Base-by-base conservation (phyloP, 2,797 vertebrate species). In the Thamnophis elegans region DNA sequence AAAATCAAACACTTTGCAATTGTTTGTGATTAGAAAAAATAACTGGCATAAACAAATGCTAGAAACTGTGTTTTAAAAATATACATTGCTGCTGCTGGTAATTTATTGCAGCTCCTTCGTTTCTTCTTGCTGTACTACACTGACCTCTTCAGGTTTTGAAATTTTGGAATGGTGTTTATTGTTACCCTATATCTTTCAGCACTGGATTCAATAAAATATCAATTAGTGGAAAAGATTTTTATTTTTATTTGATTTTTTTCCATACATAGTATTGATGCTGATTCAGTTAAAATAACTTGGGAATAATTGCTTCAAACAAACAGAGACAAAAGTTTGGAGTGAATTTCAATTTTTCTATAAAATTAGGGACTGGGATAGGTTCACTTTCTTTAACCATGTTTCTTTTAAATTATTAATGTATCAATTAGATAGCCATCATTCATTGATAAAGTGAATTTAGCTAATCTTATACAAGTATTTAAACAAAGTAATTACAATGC, bases 131-230 rank as follows among this genome's bases (percentile, higher is more conserved):
- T 97, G 97, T 97, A 96, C 98, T 98, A 97, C 98, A 98, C 98
- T 98, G 98, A 99, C 98, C 98, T 99, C 98, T 98, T 98, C 98
- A 98, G 98, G 98, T 97, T 97, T 96, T 96, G 94, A 90, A 96
- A 96, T 93, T 95, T 97, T 95, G 95, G 91, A 96, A 94, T 94
- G 93, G 94, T 97, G 94, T 97, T 97, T 96, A 95, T 85, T 1
- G 2, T 88, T 56, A n/a, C 55, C 87, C 87, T 89, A 53, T 18
- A 53, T 12, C 85, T 90, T 18, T 89, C 16, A 32, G 88, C 91
- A 59, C 26, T 87, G 0, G 56, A 54, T 51, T 36, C 53, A 91
- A 68, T 53, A 59, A 55, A 92, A 91, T 91, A 93, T 36, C 18
- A 58, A 26, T 92, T 78, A 26, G 20, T 47, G 4, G 42, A 16